Evolutionary conservation across 2,113 vertebrate genomes (phyloP).

Genomic region (Thamnophis sirtalis): DNA sequence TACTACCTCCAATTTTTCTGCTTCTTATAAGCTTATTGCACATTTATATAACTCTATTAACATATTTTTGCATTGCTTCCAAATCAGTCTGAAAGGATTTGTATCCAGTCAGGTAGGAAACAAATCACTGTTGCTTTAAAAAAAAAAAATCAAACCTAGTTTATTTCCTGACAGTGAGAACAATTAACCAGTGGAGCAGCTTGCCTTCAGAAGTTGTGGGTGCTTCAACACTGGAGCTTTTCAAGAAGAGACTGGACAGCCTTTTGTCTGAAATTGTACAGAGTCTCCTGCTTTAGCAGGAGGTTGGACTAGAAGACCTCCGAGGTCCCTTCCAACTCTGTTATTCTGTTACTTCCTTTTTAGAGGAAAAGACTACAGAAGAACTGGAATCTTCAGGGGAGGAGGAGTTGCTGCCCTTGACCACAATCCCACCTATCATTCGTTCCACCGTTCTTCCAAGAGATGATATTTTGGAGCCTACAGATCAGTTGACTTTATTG

Average conservation of each 20-base stretch:
- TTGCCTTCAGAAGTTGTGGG: background rate
- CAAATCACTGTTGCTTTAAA: background rate
- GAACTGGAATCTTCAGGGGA: constrained; percentile 54
- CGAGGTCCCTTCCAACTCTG: background rate
- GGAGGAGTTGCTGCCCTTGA: constrained; percentile 21
- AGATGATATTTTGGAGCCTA: background rate
- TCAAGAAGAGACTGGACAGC: background rate
- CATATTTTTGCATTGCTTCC: background rate
- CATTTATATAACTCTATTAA: background rate
- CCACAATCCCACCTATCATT: constrained; percentile 39
- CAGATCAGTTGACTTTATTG: background rate
- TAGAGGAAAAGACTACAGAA: constrained; percentile 38
- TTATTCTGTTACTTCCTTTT: background rate
- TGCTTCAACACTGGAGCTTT: background rate
- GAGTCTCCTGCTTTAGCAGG: background rate
- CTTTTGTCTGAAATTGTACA: background rate
- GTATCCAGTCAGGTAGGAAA: background rate
- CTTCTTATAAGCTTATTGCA: background rate
- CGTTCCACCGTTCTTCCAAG: constrained; percentile 31
- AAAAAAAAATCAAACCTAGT: background rate
- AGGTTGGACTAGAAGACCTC: background rate
- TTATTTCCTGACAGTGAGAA: background rate
- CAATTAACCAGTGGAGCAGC: background rate
- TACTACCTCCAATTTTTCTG: background rate
- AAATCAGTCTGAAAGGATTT: background rate